Conservation (phyloP, 2,113 vertebrate species). For the Nycticorax nycticorax region DNA sequence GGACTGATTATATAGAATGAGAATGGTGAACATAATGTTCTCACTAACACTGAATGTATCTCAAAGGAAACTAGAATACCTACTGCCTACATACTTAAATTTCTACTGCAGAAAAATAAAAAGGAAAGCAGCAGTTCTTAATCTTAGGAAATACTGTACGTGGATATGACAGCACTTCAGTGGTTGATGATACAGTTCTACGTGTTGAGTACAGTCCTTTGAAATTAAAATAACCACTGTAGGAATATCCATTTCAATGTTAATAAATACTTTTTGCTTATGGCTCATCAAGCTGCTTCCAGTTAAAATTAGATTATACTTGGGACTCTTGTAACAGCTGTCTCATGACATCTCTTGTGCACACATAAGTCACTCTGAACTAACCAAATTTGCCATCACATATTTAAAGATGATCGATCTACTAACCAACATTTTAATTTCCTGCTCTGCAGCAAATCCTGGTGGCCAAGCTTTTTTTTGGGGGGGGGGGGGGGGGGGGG, state of each 20-base stretch:
- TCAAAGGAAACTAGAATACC: background rate
- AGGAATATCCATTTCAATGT: background rate
- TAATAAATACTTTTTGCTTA: background rate
- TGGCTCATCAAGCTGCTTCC: background rate
- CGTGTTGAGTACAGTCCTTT: background rate
- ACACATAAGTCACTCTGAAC: background rate
- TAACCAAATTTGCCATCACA: background rate
- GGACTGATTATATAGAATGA: background rate
- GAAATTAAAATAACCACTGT: background rate
- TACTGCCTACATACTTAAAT: background rate
- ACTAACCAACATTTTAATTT: background rate
- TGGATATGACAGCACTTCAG: background rate
- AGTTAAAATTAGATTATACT: background rate
- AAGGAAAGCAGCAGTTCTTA: background rate
- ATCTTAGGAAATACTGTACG: background rate
- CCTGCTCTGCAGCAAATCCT: background rate
- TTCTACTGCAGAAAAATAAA: background rate
- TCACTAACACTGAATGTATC: background rate
- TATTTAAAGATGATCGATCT: background rate
- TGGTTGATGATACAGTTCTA: background rate
- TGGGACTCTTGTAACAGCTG: background rate
- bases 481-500: accelerated
- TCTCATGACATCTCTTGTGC: background rate
- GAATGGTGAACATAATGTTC: background rate
- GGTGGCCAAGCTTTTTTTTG: background rate